phyloP scores from a whole-genome alignment of 1,140 invertebrate species.

The Antheraea mylitta region DNA sequence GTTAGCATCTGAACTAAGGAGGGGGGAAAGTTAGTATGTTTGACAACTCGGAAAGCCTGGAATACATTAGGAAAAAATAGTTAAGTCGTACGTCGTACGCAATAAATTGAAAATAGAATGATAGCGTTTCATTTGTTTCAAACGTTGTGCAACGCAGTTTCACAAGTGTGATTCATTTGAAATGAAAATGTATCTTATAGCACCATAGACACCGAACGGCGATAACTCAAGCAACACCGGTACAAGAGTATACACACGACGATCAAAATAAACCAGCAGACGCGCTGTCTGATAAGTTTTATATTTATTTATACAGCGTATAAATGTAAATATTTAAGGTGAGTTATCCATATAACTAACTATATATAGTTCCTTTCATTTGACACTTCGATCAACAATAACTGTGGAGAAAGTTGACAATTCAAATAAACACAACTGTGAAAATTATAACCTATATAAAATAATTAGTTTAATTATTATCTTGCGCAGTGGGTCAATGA shows the following conservation, averaged over 20 bases:
- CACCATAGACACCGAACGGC: neutral
- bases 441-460: neutral
- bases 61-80: too few relatives aligned
- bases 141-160: slow-evolving; percentile 13
- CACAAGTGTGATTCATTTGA: slow-evolving; percentile 16
- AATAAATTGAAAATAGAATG: slow-evolving; percentile 7
- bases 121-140: slow-evolving; percentile 9
- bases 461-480: neutral
- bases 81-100: neutral
- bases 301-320: slow-evolving; percentile 24
- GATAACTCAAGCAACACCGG: slow-evolving; percentile 19
- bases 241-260: slow-evolving; percentile 32
- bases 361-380: neutral
- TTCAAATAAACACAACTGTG: neutral
- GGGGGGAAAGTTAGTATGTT: too few relatives aligned
- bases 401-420: neutral
- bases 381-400: neutral
- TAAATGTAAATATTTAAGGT: slow-evolving; percentile 14
- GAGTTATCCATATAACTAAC: neutral
- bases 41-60: too few relatives aligned
- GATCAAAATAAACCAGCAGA: slow-evolving; percentile 45
- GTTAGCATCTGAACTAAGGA: too few relatives aligned
- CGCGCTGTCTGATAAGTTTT: slow-evolving; percentile 50
- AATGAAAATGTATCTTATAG: slow-evolving; percentile 11
- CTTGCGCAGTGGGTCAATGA: slow-evolving; percentile 2